Evolutionary conservation across 2,113 vertebrate genomes (phyloP), one percentile per base, ranked within the genome.

Genomic region (pig (Sus scrofa)): DNA sequence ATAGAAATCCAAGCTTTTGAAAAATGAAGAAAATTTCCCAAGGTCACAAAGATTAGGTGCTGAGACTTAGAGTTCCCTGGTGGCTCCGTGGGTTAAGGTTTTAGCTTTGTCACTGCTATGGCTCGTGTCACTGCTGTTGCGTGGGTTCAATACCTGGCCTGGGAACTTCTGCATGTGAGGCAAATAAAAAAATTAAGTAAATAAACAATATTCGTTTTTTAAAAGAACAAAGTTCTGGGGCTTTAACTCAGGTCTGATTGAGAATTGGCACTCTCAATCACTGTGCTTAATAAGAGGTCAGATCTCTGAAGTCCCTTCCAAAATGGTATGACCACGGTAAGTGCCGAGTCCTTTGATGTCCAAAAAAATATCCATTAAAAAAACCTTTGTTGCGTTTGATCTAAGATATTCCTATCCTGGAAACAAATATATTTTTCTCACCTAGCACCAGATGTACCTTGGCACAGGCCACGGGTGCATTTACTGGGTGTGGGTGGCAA

Each of bases 391-490:
- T 58, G n/a, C 68, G 15, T 86, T 62, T 94, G 78, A 86, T 73
- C 52, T 30, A 89, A 89, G 34, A 65, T 83, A 83, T 75, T 92
- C 13, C 16, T 63, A 50, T 91, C 73, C 62, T 95, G 34, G 22
- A 95, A 94, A 73, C n/a, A 81, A 88, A 65, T 30, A 54, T 86
- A 63, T 90, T 94, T 96, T 94, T 94, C 26, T 93, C 78, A 67
- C 39, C 94, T 83, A 89, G 15, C 74, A 86, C 9, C 24, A 78
- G 52, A n/a, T 86, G 2, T 89, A 63, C 34, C 58, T 24, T 68
- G 32, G 63, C 58, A 37, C 1, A 79, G 63, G 62, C 12, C 78
- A 74, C 13, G 30, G 22, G 30, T 77, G 20, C 18, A 24, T 65
- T 75, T 32, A 52, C 16, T 71, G 93, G 77, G 24, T 86, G 6